Evolutionary conservation across 2,797 vertebrate genomes (phyloP).

Genomic region (Manis pentadactyla): DNA sequence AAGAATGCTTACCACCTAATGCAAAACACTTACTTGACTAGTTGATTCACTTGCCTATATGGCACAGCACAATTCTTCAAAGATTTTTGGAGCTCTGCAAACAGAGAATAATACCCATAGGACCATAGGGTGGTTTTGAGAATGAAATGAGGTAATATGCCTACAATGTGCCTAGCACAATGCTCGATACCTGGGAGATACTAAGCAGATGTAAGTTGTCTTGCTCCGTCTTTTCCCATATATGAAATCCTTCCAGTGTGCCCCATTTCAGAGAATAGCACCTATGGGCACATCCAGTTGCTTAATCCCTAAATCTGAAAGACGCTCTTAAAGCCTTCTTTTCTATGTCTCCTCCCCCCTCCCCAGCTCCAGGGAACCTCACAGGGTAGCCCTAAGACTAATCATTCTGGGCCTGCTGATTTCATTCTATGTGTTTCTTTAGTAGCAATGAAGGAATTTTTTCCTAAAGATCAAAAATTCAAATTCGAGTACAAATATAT

Average conservation of each 20-base stretch:
- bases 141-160: background rate
- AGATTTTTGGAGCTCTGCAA: background rate
- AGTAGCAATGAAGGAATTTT: background rate
- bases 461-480: constrained; percentile 9
- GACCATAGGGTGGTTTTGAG: background rate
- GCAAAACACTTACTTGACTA: background rate
- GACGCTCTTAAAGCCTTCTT: background rate
- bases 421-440: background rate
- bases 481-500: background rate
- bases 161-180: background rate
- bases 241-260: background rate
- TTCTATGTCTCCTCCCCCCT: background rate
- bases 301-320: background rate
- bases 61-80: background rate
- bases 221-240: background rate
- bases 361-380: background rate
- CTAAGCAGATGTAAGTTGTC: background rate
- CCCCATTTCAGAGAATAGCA: background rate
- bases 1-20: background rate
- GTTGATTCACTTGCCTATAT: background rate
- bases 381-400: background rate
- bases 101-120: background rate
- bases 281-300: background rate
- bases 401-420: background rate
- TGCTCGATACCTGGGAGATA: background rate